These are phyloP conservation scores for Todus mexicanus DNA, from an alignment of 2,797 vertebrate species.

Conservation along the genomic window DNA sequence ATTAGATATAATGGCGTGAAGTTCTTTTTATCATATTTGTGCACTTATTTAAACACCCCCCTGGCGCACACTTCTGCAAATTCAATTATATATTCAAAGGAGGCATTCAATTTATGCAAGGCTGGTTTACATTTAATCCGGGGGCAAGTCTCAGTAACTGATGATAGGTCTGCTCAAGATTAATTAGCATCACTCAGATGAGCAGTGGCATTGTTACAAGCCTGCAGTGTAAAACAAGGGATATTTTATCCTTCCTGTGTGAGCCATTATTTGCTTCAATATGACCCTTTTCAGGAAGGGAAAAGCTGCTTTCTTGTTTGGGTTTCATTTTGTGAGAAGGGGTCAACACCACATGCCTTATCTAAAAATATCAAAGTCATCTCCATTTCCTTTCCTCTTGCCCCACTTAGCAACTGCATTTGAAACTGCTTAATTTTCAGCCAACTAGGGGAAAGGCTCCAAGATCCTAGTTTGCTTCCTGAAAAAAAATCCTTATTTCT, in stretches of 20 bases:
- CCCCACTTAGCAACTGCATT: background rate
- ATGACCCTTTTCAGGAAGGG: conserved; percentile 10
- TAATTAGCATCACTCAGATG: conserved; percentile 73
- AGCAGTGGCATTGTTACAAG: conserved; percentile 57
- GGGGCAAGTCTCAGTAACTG: conserved; percentile 69
- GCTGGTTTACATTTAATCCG: conserved; percentile 76
- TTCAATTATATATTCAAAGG: conserved; percentile 81
- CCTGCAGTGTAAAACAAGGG: conserved; percentile 28
- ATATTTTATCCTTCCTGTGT: conserved; percentile 19
- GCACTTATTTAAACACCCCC: conserved; percentile 81
- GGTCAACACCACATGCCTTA: background rate
- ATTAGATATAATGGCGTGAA: conserved; percentile 77
- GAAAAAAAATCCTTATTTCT: background rate
- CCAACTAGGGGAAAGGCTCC: background rate
- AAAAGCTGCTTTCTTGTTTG: background rate
- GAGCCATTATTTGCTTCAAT: conserved; percentile 6
- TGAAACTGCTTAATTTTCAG: background rate
- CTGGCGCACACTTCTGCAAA: conserved; percentile 74
- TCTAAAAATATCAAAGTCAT: background rate
- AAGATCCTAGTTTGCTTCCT: background rate
- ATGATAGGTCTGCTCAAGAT: conserved; percentile 68
- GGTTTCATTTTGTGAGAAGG: background rate
- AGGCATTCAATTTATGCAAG: conserved; percentile 76
- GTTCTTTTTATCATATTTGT: conserved; percentile 81
- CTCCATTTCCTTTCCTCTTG: background rate